Evolutionary conservation across 2,888 invertebrate species (phyloP).

Genomic region (Tubulanus polymorphus): DNA sequence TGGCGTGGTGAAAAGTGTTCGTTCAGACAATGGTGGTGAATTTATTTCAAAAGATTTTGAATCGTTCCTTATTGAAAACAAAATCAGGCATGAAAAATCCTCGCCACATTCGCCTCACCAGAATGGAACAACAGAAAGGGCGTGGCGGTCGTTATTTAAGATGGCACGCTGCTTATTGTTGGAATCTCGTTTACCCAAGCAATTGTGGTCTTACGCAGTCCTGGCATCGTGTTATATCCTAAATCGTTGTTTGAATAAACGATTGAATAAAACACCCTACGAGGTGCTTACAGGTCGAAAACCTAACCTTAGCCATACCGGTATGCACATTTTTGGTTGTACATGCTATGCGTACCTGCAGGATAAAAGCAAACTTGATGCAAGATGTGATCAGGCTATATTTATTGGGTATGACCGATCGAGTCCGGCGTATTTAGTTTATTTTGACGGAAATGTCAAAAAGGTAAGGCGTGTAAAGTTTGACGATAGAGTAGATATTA

Average conservation of each 20-base stretch:
- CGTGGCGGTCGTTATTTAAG: conserved; percentile 9
- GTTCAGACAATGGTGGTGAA: conserved; percentile 2
- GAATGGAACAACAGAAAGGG: conserved; percentile 13
- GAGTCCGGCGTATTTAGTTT: conserved; percentile 2
- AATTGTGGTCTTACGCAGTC: not conserved
- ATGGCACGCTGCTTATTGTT: conserved; percentile 10
- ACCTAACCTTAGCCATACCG: conserved; percentile 13
- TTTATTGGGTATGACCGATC: conserved; percentile 14
- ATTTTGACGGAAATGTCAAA: not conserved
- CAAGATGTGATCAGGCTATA: conserved; percentile 8
- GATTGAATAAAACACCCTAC: conserved; percentile 10
- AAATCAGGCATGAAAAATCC: conserved; percentile 7
- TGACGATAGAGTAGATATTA: no score
- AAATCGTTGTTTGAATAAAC: conserved; percentile 16
- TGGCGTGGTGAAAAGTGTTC: not conserved
- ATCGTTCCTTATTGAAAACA: conserved; percentile 1
- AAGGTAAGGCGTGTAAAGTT: conserved; percentile 6
- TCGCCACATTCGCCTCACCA: conserved; percentile 12
- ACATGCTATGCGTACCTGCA: no score
- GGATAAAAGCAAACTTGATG: no score
- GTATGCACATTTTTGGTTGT: conserved; percentile 16
- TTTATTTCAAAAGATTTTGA: not conserved
- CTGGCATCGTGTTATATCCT: conserved; percentile 8
- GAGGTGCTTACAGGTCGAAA: conserved; percentile 7
- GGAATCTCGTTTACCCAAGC: not conserved